phyloP scores from a whole-genome alignment of 2,797 vertebrate species.

The Myotis planiceps region DNA sequence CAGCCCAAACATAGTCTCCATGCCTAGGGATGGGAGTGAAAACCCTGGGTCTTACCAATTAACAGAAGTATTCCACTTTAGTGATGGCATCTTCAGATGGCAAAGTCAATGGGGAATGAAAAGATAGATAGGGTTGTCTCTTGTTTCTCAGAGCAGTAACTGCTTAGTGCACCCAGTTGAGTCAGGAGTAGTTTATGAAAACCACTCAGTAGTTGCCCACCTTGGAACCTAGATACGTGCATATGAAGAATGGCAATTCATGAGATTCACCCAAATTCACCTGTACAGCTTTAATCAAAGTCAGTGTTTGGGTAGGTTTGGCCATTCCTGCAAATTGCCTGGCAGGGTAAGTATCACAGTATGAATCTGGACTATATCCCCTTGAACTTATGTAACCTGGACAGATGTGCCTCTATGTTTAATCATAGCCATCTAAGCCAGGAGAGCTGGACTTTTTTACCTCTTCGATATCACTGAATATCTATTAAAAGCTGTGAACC shows the following conservation, averaged over 20 bases:
- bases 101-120: neutral
- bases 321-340: neutral
- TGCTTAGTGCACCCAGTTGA: neutral
- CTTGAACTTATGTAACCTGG: neutral
- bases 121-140: neutral
- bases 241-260: neutral
- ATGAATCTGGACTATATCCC: neutral
- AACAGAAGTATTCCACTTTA: neutral
- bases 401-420: neutral
- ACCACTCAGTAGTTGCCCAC: neutral
- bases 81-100: neutral
- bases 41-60: neutral
- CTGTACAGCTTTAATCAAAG: neutral
- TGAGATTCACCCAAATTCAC: neutral
- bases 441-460: neutral
- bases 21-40: neutral
- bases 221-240: neutral
- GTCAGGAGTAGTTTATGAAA: neutral
- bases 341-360: neutral
- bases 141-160: neutral
- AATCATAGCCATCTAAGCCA: neutral
- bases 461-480: neutral
- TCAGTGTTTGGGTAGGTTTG: neutral
- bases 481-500: neutral
- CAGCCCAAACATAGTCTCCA: neutral